Evolutionary conservation across 2,888 invertebrate genomes (phyloP).

Genomic region (Leptopterna dolabrata): DNA sequence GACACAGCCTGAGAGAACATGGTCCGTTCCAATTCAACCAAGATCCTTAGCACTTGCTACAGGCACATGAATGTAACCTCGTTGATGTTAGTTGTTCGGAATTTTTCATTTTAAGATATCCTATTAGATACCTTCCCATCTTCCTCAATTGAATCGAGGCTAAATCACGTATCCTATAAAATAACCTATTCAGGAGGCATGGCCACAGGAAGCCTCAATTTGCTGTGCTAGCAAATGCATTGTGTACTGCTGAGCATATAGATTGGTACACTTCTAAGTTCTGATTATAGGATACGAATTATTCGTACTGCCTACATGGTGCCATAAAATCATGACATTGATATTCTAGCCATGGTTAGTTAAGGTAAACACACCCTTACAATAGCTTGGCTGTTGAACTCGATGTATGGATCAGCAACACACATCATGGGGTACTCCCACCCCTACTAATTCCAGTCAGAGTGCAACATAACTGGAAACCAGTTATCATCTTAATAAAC

Average conservation of each 20-base stretch:
- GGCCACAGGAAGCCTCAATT: background rate
- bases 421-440: too few relatives aligned
- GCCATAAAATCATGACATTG: too few relatives aligned
- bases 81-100: background rate
- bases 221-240: background rate
- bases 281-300: too few relatives aligned
- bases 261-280: too few relatives aligned
- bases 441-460: too few relatives aligned
- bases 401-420: too few relatives aligned
- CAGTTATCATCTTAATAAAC: too few relatives aligned
- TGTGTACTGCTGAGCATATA: background rate
- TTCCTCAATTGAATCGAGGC: background rate
- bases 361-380: too few relatives aligned
- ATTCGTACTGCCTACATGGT: too few relatives aligned
- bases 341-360: too few relatives aligned
- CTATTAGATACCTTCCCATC: background rate
- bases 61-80: background rate
- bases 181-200: background rate
- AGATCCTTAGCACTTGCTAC: conserved; percentile 47
- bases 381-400: too few relatives aligned
- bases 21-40: conserved; percentile 56
- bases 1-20: conserved; percentile 75
- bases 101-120: background rate
- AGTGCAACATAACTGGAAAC: too few relatives aligned
- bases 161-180: background rate